A percentile compares a stretch with the other conserved stretches of the same genome.
Evolutionary conservation across 2,113 vertebrate species (phyloP).

Genomic region (Tachuris rubrigastra): DNA sequence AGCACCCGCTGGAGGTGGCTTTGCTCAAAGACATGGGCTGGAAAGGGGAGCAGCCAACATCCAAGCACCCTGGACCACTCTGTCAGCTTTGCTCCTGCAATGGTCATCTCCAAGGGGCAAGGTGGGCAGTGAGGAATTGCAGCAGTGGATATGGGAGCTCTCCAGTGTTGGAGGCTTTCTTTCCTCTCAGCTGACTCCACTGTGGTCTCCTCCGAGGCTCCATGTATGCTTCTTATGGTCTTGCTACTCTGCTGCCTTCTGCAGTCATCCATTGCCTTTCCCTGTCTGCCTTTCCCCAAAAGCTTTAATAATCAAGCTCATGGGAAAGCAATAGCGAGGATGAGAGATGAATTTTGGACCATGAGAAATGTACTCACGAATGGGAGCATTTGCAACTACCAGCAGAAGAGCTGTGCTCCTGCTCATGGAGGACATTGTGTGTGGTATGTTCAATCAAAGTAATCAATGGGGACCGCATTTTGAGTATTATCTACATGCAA

Average conservation of each 20-base stretch:
- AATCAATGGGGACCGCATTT: slow-evolving; percentile 8
- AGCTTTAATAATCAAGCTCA: not conserved
- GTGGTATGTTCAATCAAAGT: slow-evolving; percentile 23
- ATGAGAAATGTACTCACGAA: not conserved
- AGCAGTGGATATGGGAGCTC: not conserved
- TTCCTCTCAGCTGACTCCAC: not conserved
- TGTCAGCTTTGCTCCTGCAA: not conserved
- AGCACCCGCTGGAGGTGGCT: not conserved
- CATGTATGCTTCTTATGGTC: not conserved
- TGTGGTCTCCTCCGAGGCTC: not conserved
- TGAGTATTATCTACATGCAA: slow-evolving; percentile 34
- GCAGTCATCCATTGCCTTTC: not conserved
- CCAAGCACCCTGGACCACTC: not conserved
- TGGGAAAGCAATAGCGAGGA: not conserved
- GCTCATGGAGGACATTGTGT: not conserved
- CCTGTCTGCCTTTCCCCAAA: not conserved
- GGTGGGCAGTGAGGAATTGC: not conserved
- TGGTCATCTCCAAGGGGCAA: not conserved
- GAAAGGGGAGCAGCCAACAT: not conserved
- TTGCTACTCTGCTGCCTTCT: not conserved
- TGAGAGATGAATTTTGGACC: not conserved
- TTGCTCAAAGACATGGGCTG: not conserved
- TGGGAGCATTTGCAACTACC: not conserved
- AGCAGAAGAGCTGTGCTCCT: not conserved
- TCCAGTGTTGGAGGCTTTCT: not conserved